These are phyloP conservation scores for Potorous gilbertii DNA, from an alignment of 2,797 vertebrate species.

Conservation along the genomic window DNA sequence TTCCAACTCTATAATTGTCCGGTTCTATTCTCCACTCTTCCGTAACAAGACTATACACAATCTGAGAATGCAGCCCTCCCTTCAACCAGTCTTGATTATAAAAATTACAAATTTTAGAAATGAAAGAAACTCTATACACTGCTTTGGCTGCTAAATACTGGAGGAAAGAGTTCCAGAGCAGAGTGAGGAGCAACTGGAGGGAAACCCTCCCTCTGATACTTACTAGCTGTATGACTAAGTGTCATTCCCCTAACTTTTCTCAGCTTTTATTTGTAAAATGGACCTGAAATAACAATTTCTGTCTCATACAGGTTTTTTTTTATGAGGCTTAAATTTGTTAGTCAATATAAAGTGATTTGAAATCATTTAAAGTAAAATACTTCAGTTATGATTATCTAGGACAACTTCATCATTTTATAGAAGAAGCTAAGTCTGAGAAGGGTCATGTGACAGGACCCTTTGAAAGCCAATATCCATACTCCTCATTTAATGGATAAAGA, in stretches of 20 bases:
- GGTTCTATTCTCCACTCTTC: neutral
- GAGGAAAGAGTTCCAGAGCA: neutral
- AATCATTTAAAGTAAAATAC: neutral
- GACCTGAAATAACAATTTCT: neutral
- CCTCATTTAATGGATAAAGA: neutral
- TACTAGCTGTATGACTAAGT: neutral
- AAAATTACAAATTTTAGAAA: neutral
- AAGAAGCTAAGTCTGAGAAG: neutral
- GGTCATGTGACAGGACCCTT: neutral
- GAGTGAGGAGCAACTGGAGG: neutral
- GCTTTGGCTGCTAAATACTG: neutral
- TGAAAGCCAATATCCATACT: neutral
- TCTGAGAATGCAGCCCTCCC: neutral
- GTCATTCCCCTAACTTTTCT: neutral
- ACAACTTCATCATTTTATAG: neutral
- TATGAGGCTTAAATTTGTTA: neutral
- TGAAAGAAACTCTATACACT: neutral
- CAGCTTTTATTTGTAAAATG: neutral
- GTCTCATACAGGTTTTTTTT: neutral
- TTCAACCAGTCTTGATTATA: neutral
- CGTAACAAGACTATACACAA: neutral
- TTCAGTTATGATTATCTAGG: neutral
- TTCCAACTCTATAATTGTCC: neutral
- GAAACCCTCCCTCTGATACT: neutral
- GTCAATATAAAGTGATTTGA: neutral